Percentiles rank a stretch among this genome's conserved stretches.
Evolutionary conservation across 2,888 invertebrate genomes (phyloP).

Genomic region (Orthonychiurus folsomi): DNA sequence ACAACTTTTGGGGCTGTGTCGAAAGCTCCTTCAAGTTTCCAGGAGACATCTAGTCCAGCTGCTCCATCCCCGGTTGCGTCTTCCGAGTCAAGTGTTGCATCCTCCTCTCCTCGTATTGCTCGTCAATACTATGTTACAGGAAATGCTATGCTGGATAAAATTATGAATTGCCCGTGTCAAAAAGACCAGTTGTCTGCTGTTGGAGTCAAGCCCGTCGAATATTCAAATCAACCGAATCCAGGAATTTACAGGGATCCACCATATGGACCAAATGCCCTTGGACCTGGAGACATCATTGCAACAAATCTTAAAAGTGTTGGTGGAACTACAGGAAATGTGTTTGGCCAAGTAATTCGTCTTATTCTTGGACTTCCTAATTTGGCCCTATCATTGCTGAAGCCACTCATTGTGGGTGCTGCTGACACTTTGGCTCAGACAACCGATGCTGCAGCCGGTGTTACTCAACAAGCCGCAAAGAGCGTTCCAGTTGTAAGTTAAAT

Average conservation of each 20-base stretch:
- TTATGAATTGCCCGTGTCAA: slow-evolving; percentile 41
- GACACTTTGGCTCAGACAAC: slow-evolving; percentile 41
- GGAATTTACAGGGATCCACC: slow-evolving; percentile 41
- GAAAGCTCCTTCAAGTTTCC: not conserved
- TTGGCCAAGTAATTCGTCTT: slow-evolving; percentile 40
- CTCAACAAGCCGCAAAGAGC: slow-evolving; percentile 40
- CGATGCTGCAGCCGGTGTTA: slow-evolving; percentile 40
- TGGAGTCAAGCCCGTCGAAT: slow-evolving; percentile 40
- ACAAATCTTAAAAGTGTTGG: slow-evolving; percentile 40
- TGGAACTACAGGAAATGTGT: slow-evolving; percentile 41
- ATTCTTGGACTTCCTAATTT: slow-evolving; percentile 40
- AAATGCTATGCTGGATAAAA: slow-evolving; percentile 40
- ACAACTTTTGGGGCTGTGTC: slow-evolving; percentile 24
- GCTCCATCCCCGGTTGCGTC: slow-evolving; percentile 22
- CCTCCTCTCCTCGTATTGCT: slow-evolving; percentile 37
- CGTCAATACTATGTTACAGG: slow-evolving; percentile 41
- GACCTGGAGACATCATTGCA: slow-evolving; percentile 41
- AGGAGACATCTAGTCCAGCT: not conserved
- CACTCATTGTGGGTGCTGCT: slow-evolving; percentile 40
- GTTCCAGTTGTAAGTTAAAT: slow-evolving; percentile 38
- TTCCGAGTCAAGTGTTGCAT: slow-evolving; percentile 25
- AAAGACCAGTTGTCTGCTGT: slow-evolving; percentile 39
- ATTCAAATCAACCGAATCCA: slow-evolving; percentile 39
- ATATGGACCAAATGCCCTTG: slow-evolving; percentile 40
- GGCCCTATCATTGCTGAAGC: slow-evolving; percentile 38